These are phyloP conservation scores for Bryconaethiops microstoma DNA, from an alignment of 2,797 vertebrate species.

Conservation along the genomic window DNA sequence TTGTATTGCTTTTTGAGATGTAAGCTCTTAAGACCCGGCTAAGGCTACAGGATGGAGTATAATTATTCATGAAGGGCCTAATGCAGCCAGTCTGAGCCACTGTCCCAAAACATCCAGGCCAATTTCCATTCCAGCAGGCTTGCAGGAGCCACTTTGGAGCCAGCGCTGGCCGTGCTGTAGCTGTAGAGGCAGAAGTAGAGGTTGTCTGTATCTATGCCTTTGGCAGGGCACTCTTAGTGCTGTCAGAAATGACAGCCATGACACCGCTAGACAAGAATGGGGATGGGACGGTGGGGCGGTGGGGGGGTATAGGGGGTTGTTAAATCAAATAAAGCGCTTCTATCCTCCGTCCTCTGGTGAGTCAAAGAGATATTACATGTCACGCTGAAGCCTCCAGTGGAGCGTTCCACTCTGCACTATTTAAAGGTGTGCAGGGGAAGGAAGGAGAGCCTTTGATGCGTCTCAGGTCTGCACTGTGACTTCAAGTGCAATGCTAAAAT, in stretches of 20 bases:
- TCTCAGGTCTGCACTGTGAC: constrained; percentile 45
- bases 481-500: constrained; percentile 46
- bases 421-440: constrained; percentile 23
- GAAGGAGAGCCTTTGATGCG: constrained; percentile 47
- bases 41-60: constrained; percentile 50
- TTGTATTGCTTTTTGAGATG: constrained; percentile 53
- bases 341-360: constrained; percentile 13
- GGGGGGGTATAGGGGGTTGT: background rate
- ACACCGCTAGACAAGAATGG: background rate
- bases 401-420: constrained; percentile 21
- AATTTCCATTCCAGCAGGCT: constrained; percentile 4
- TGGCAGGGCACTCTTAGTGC: constrained; percentile 27
- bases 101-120: constrained; percentile 39
- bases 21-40: constrained; percentile 56
- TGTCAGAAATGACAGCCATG: constrained; percentile 37
- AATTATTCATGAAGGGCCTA: constrained; percentile 58
- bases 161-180: background rate
- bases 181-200: constrained; percentile 8
- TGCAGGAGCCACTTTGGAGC: background rate
- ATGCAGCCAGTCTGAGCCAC: constrained; percentile 17
- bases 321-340: constrained; percentile 42
- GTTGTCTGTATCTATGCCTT: constrained; percentile 2
- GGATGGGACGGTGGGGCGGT: background rate
- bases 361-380: constrained; percentile 43
- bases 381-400: constrained; percentile 23